phyloP scores from a whole-genome alignment of 1,140 invertebrate genomes.

The Anastatus disparis region DNA sequence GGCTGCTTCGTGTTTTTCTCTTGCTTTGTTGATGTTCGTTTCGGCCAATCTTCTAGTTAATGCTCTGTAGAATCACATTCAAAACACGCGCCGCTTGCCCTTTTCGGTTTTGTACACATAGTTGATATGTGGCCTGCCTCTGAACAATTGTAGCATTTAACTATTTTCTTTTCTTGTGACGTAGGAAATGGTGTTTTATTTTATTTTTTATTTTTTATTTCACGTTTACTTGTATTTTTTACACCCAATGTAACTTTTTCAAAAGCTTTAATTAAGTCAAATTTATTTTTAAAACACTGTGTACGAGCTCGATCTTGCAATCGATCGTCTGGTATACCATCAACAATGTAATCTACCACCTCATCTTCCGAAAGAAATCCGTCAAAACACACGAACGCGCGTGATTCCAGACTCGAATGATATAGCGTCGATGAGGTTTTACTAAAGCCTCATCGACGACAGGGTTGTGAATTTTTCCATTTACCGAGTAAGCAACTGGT shows the following conservation, averaged over 20 bases:
- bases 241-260: slow-evolving; percentile 9
- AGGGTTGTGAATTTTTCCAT: too few relatives aligned
- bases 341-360: slow-evolving; percentile 34
- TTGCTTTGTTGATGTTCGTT: background rate
- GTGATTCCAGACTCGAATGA: too few relatives aligned
- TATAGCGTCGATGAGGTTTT: too few relatives aligned
- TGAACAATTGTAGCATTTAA: background rate
- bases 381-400: slow-evolving; percentile 6
- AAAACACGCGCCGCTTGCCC: background rate
- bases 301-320: slow-evolving; percentile 32
- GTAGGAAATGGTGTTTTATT: background rate
- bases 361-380: slow-evolving; percentile 20
- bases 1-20: too few relatives aligned
- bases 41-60: slow-evolving; percentile 7
- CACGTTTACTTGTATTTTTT: background rate
- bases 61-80: slow-evolving; percentile 14
- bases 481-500: too few relatives aligned
- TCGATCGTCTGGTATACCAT: slow-evolving; percentile 23
- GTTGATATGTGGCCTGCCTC: background rate
- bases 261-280: slow-evolving; percentile 21
- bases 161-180: too few relatives aligned
- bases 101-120: background rate
- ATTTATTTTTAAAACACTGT: background rate
- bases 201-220: background rate
- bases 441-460: too few relatives aligned